A percentile compares a stretch with the other conserved stretches of the same genome.
phyloP scores from a whole-genome alignment of 2,113 vertebrate genomes.

The Anhinga rufa region DNA sequence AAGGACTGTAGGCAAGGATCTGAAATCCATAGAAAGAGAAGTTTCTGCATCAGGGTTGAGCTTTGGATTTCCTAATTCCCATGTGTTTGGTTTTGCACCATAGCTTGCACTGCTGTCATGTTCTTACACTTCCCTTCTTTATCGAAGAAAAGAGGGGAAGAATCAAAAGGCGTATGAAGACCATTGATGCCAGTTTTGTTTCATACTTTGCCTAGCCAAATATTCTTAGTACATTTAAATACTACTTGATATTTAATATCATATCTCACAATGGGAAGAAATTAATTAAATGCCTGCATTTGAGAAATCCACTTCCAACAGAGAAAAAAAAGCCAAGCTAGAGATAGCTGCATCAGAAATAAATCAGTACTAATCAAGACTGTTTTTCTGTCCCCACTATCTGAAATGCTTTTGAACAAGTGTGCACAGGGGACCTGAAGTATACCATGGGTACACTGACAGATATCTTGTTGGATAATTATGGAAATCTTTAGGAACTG shows the following conservation, averaged over 20 bases:
- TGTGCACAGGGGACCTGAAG: not conserved
- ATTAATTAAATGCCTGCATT: not conserved
- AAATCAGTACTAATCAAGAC: not conserved
- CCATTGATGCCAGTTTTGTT: not conserved
- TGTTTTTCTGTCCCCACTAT: not conserved
- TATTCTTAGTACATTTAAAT: not conserved
- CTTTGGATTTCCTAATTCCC: not conserved
- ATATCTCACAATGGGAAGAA: not conserved
- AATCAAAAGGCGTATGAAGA: not conserved
- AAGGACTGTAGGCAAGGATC: not conserved
- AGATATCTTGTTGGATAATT: not conserved
- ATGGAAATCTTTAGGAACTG: not conserved
- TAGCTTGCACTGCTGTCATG: accelerated
- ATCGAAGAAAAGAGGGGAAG: not conserved
- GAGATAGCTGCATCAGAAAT: not conserved
- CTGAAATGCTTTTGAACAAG: not conserved
- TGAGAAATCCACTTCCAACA: not conserved
- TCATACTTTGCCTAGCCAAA: not conserved
- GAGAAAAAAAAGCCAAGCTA: not conserved
- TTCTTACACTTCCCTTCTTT: not conserved
- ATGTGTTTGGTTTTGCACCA: not conserved
- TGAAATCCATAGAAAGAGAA: not conserved
- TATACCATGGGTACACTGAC: not conserved
- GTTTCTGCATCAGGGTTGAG: not conserved
- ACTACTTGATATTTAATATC: not conserved